A percentile compares a stretch with the other conserved stretches of the same genome.
Conservation (phyloP, 2,797 vertebrate species). For the Lacerta viridis region DNA sequence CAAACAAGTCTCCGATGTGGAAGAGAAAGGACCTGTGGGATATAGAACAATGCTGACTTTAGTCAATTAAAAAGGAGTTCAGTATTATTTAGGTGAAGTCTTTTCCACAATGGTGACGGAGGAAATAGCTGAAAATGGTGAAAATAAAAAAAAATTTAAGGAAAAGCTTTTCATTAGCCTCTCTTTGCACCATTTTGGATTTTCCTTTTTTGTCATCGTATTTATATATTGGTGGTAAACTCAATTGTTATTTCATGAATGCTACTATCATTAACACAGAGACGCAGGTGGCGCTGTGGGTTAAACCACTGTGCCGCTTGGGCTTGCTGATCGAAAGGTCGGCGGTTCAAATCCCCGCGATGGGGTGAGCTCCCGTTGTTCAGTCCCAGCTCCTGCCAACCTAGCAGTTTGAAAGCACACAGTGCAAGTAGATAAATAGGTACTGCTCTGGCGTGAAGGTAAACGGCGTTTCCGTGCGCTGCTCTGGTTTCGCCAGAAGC, state of each 20-base stretch:
- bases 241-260: neutral
- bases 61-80: constrained; percentile 11
- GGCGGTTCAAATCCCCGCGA: too few species aligned
- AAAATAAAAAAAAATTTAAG: neutral
- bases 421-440: too few species aligned
- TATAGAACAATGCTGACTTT: neutral
- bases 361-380: too few species aligned
- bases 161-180: neutral
- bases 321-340: too few species aligned
- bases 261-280: neutral
- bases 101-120: neutral
- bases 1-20: constrained; percentile 96
- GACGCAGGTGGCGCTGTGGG: too few species aligned
- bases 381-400: too few species aligned
- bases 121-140: neutral
- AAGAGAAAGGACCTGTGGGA: constrained; percentile 90
- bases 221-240: neutral
- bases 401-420: too few species aligned
- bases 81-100: neutral
- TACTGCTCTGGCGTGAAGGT: too few species aligned
- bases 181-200: neutral
- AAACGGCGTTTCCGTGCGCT: too few species aligned
- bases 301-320: too few species aligned
- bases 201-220: neutral
- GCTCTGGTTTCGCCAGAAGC: too few species aligned